Evolutionary conservation across 1,140 invertebrate species (phyloP).

Genomic region (Platyura marginata): DNA sequence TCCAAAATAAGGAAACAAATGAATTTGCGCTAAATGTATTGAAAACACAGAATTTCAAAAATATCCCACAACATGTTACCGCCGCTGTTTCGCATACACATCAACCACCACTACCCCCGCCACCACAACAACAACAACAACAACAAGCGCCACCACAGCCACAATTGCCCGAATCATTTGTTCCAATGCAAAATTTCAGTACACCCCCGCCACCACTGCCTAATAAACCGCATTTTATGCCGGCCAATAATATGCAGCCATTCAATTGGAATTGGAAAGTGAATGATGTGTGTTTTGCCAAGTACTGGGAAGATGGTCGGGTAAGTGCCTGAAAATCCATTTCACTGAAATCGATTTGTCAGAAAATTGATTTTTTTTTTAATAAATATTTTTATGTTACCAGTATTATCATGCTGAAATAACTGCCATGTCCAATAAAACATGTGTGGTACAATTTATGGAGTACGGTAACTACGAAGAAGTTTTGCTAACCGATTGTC

Average conservation of each 20-base stretch:
- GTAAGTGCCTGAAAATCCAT: constrained; percentile 30
- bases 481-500: constrained; percentile 58
- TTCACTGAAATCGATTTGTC: neutral
- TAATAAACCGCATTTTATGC: neutral
- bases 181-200: neutral
- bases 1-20: constrained; percentile 36
- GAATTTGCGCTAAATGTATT: constrained; percentile 33
- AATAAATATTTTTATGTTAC: constrained; percentile 17
- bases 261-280: constrained; percentile 41
- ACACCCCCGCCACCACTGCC: neutral
- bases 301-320: constrained; percentile 83
- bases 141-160: neutral
- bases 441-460: constrained; percentile 67
- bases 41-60: constrained; percentile 12
- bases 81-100: neutral
- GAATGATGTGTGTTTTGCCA: constrained; percentile 68
- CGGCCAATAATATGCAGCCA: neutral
- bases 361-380: constrained; percentile 2
- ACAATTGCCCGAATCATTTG: neutral
- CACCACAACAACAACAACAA: no score
- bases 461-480: constrained; percentile 82
- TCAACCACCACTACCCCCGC: no score
- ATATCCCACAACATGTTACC: constrained; percentile 4
- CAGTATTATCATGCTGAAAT: constrained; percentile 76
- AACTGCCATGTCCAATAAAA: constrained; percentile 53